Evolutionary conservation across 2,888 invertebrate species (phyloP), one percentile per base, ranked within the genome.

Genomic region (Habroteleia sp.): DNA sequence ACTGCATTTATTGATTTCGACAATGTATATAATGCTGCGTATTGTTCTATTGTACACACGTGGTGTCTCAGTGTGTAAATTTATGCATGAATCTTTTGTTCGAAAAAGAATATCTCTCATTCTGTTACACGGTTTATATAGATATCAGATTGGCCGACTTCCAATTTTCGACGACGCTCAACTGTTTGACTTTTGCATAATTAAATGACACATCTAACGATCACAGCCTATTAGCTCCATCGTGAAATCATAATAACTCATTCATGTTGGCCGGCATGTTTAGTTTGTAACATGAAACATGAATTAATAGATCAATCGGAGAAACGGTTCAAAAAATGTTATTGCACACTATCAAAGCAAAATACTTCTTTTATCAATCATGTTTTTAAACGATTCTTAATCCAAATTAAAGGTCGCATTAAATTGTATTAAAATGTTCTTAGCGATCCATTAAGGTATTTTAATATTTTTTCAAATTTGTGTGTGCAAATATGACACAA

Each of bases 51-150:
- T 71, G 62, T 71, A 71, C 65, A 72, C 42, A 63, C 41, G 48
- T 29, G 44, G 29, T 63, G 50, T 58, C 23, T 72, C 23, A 52
- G 37, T 66, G 46, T 71, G 62, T 60, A 75, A 39, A 63, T 63
- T 75, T 71, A 62, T 75, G 71, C 75, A 75, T 65, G 75, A 71
- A 66, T 14, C 65, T 58, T 71, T 65, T 71, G 65, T 71, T 71
- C 65, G 66, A 31, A 65, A 69, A 71, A 75, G 65, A 75, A 56
- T 62, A 54, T 63, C 60, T 65, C 44, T 46, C 41, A 46, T 71
- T 69, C 74, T 71, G 60, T 71, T 60, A 66, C 71, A 66, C 71
- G 60, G 75, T 72, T 68, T 68, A 54, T 41, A 16, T 50, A 76
- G 29, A 66, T 71, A 75, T 71, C 65, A 39, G 63, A 69, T 69